phyloP scores from a whole-genome alignment of 2,113 vertebrate species.

The Myiagra hebetior region DNA sequence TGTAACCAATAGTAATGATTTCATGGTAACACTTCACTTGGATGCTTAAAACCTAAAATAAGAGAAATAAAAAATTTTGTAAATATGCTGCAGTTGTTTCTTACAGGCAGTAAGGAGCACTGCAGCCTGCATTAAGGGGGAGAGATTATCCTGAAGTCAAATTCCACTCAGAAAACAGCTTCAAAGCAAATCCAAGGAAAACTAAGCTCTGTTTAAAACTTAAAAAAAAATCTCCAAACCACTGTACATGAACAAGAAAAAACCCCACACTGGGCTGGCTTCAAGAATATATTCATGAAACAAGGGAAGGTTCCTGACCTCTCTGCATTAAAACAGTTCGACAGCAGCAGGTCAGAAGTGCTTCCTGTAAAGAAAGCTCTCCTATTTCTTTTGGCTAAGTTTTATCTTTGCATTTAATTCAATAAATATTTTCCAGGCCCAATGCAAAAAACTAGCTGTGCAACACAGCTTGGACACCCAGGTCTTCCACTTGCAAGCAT shows the following conservation, averaged over 20 bases:
- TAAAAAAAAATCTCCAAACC: not conserved
- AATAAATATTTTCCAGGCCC: not conserved
- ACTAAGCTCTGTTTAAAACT: not conserved
- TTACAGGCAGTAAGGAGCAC: not conserved
- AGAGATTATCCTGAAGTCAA: not conserved
- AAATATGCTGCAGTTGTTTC: not conserved
- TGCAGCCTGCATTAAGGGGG: not conserved
- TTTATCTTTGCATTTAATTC: not conserved
- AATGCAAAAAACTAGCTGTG: not conserved
- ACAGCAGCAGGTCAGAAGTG: not conserved
- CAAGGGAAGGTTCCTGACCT: not conserved
- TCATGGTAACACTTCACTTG: conserved; percentile 99
- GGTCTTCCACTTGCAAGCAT: not conserved
- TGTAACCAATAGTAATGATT: conserved; percentile 97
- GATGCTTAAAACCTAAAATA: conserved; percentile 87
- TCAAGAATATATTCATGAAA: not conserved
- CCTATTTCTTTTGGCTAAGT: not conserved
- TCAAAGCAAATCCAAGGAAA: not conserved
- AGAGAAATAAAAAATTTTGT: not conserved
- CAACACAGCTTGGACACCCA: not conserved
- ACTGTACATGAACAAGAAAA: not conserved
- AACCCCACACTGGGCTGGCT: not conserved
- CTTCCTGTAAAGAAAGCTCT: not conserved
- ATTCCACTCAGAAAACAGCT: not conserved
- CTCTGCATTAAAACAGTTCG: not conserved